phyloP scores from a whole-genome alignment of 2,113 vertebrate genomes.

The Lucifuga dentata region DNA sequence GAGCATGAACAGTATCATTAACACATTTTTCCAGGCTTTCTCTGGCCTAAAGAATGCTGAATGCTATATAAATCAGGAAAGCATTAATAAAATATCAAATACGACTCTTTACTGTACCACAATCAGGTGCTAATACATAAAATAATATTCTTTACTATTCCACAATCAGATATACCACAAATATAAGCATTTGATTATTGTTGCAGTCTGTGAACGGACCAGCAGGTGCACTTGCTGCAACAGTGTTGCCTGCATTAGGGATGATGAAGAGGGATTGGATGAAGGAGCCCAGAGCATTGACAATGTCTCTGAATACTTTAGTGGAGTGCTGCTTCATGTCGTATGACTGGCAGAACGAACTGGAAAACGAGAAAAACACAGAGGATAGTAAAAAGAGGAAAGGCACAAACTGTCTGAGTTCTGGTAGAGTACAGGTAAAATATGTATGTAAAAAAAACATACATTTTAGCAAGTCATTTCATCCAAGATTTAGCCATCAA shows the following conservation, averaged over 20 bases:
- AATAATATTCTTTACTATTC: background rate
- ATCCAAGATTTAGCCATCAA: too few species aligned
- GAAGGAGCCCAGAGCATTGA: conserved; percentile 97
- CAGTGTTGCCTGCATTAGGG: conserved; percentile 86
- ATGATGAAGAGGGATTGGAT: conserved; percentile 98
- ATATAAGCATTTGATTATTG: background rate
- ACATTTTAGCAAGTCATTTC: too few species aligned
- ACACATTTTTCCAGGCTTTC: too few species aligned
- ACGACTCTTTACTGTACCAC: background rate
- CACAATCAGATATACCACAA: too few species aligned
- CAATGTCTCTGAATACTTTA: conserved; percentile 98
- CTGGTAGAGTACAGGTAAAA: background rate
- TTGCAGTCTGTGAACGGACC: conserved; percentile 75
- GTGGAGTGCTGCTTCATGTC: conserved; percentile 99
- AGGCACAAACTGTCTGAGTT: background rate
- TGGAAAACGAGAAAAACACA: conserved; percentile 61
- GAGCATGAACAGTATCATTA: too few species aligned
- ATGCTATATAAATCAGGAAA: too few species aligned
- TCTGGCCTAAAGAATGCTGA: too few species aligned
- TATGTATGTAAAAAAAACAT: too few species aligned
- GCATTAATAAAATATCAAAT: too few species aligned
- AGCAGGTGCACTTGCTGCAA: conserved; percentile 82
- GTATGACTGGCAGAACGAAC: conserved; percentile 98
- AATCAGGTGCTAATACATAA: too few species aligned
- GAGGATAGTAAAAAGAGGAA: background rate